Percentiles rank a stretch among this genome's conserved stretches.
These are phyloP conservation scores for Hipposideros armiger DNA, from an alignment of 2,113 vertebrate species.

Conservation along the genomic window DNA sequence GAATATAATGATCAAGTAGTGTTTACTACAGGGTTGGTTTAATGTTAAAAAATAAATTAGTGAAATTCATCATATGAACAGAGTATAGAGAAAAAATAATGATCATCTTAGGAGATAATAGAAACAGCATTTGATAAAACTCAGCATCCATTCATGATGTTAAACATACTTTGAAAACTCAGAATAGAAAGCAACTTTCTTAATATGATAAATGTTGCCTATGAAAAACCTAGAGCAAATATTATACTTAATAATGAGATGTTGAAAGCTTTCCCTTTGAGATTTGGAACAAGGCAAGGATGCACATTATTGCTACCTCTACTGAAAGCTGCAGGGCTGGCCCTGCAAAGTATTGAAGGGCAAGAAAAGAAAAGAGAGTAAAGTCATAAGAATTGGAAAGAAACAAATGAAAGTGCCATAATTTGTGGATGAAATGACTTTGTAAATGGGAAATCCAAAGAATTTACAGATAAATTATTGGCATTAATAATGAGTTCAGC, in stretches of 20 bases:
- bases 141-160: background rate
- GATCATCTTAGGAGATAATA: background rate
- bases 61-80: background rate
- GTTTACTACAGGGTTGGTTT: slow-evolving; percentile 1
- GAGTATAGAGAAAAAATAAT: background rate
- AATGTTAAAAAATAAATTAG: slow-evolving; percentile 28
- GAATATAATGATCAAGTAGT: background rate
- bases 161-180: slow-evolving; percentile 25
- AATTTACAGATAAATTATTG: background rate
- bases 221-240: background rate
- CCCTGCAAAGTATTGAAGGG: background rate
- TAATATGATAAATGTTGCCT: slow-evolving; percentile 22
- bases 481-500: background rate
- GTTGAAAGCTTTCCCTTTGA: slow-evolving; percentile 51
- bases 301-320: background rate
- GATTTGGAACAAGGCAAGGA: background rate
- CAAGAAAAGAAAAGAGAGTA: background rate
- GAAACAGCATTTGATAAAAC: background rate
- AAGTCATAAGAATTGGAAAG: background rate
- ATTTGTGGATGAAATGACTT: background rate
- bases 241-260: slow-evolving; percentile 44
- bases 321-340: background rate
- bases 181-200: background rate
- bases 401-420: background rate
- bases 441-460: background rate